Base-by-base conservation (phyloP, 1,140 invertebrate genomes). In the Protaetia brevitarsis region DNA sequence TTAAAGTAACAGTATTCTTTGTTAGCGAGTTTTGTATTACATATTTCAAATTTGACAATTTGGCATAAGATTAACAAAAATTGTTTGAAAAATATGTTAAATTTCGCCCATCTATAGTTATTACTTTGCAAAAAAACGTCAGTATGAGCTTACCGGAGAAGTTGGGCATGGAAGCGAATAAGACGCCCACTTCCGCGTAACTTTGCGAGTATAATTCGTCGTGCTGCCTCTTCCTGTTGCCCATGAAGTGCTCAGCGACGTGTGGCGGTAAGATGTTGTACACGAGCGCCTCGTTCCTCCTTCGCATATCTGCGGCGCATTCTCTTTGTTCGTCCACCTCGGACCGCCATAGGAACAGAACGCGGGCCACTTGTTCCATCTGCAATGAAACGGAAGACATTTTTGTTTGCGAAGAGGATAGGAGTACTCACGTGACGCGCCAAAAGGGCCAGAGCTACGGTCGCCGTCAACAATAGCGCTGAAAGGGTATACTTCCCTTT, bases 161-260 rank as follows among this genome's bases (percentile, higher is more conserved):
- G 79, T 96, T 96, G 31, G 94, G 94, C 93, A 97, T 97, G 45
- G 93, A 95, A 29, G 94, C 94, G 78, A 97, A 97, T 3, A 97
- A 81, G 5, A 97, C 93, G 28, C 94, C 94, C 19, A 96, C 93
- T 74, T 95, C 92, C 0, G 92, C 88, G 78, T 95, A 96, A 81
- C 93, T 95, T 78, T 96, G 93, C 63, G 92, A 94, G 82, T 96
- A 97, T 10, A 96, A 84, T 78, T 96, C 93, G 74, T 95, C 89
- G 73, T 94, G 90, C 72, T 92, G 90, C 64, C 91, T 82, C 58
- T 87, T 87, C 37, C 85, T 83, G 72, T 85, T 86, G 3, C 92
- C 93, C 76, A 97, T 87, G 79, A 96, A 96, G 80, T 96, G 93
- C 19, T 88, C 85, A 29, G 94, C 94, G 23, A 97, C 94, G 79